Evolutionary conservation across 2,113 vertebrate genomes (phyloP).

Genomic region (Gymnocephalus cernua): DNA sequence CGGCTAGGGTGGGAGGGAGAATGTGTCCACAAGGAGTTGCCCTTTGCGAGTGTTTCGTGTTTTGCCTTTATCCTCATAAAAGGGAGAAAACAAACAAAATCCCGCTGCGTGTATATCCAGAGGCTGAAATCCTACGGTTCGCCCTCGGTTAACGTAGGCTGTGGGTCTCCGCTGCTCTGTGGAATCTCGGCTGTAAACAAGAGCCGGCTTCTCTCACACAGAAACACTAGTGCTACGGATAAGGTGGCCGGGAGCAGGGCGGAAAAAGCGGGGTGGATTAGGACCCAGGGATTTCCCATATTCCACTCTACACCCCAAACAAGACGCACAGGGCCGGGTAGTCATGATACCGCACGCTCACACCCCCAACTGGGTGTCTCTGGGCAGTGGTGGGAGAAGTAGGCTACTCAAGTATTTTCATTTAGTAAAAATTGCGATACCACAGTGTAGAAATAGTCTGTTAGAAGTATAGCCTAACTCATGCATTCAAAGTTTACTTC

Average conservation of each 20-base stretch:
- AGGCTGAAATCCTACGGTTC: conserved; percentile 55
- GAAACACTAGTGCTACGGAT: conserved; percentile 72
- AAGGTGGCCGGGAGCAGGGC: conserved; percentile 54
- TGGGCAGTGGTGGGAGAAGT: background rate
- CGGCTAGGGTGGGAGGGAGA: conserved; percentile 59
- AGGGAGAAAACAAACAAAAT: background rate
- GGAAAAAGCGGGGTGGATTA: conserved; percentile 78
- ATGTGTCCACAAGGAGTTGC: conserved; percentile 53
- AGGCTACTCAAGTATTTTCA: background rate
- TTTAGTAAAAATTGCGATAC: background rate
- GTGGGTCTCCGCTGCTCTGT: conserved; percentile 74
- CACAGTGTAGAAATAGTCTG: background rate
- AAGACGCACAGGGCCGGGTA: background rate
- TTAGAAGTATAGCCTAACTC: background rate
- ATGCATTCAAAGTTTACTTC: background rate
- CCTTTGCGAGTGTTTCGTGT: conserved; percentile 15
- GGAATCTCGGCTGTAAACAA: conserved; percentile 88
- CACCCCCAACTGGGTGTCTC: background rate
- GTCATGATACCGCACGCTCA: background rate
- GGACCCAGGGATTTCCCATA: background rate
- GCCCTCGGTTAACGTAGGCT: conserved; percentile 61
- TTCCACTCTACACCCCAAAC: background rate
- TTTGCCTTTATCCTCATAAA: conserved; percentile 16
- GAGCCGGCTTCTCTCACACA: conserved; percentile 80
- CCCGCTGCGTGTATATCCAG: conserved; percentile 40